Evolutionary conservation across 2,888 invertebrate genomes (phyloP).

Genomic region (Homarus gammarus): DNA sequence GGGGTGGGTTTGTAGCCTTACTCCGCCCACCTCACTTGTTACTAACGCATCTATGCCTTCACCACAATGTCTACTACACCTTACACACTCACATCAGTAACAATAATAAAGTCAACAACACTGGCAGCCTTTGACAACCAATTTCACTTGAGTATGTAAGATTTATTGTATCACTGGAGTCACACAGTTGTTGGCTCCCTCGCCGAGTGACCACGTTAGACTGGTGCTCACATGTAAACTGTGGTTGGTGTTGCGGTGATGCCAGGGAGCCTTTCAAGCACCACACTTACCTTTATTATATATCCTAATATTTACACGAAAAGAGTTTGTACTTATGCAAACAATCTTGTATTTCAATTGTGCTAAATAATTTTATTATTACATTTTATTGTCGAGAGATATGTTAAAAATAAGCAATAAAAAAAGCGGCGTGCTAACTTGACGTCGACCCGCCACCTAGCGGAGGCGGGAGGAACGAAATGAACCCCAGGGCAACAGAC

Average conservation of each 20-base stretch:
- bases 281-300: background rate
- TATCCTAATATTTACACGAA: background rate
- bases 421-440: background rate
- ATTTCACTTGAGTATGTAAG: slow-evolving; percentile 1
- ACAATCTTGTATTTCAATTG: background rate
- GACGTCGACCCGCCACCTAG: background rate
- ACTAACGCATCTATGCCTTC: background rate
- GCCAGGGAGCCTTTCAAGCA: background rate
- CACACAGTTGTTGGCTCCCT: background rate
- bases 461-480: background rate
- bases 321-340: background rate
- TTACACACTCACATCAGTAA: background rate
- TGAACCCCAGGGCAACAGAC: background rate
- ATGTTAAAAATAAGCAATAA: background rate
- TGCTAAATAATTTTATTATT: background rate
- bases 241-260: background rate
- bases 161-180: background rate
- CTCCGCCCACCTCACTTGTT: background rate
- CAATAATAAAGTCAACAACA: background rate
- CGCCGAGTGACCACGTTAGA: background rate
- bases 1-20: background rate
- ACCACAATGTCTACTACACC: background rate
- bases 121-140: background rate
- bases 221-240: slow-evolving; percentile 5
- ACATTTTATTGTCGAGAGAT: background rate